Evolutionary conservation across 2,797 vertebrate genomes (phyloP), one percentile per base, ranked within the genome.

Genomic region (Amblyraja radiata): DNA sequence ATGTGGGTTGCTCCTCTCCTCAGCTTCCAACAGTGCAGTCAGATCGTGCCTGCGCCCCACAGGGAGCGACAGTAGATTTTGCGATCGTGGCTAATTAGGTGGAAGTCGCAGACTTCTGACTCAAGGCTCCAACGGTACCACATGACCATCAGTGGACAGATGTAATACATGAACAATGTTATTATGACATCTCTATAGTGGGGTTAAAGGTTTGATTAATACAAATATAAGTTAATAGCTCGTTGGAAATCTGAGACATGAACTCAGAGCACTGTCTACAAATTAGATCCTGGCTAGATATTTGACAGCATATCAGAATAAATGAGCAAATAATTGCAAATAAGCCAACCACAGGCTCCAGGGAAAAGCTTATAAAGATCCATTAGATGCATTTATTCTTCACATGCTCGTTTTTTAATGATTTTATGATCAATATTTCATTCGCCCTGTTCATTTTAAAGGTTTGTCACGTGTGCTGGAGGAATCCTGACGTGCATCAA

Each of bases 241-340:
- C 25, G 14, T 86, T 86, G n/a, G 83, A 86, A 86, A 63, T 11
- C 83, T 86, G 83, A 86, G 46, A 28, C 58, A 61, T 61, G 28
- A 28, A 61, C 83, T 86, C 54, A n/a, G 54, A 25, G 63, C 25
- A 25, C 23, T 58, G 83, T 86, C 58, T 86, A 39, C 28, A 58
- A 61, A 86, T 61, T 86, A 58, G 58, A 86, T 86, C 78, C 58
- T 86, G 54, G 25, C 83, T n/a, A 23, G 58, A 58, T 86, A 9
- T 74, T 74, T 86, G 54, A 86, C 23, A 58, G 54, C 83, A 86
- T 86, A 28, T 86, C 83, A 61, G 54, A 86, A 86, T 86, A 86
- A 86, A 86, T 86, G 23, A 58, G 28, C 9, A 9, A 86, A 61
- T 86, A n/a, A 86, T 86, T 79, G 36, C 36, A 39, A 78, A 36